Conservation (phyloP, 2,797 vertebrate species). For the Erithacus rubecula region DNA sequence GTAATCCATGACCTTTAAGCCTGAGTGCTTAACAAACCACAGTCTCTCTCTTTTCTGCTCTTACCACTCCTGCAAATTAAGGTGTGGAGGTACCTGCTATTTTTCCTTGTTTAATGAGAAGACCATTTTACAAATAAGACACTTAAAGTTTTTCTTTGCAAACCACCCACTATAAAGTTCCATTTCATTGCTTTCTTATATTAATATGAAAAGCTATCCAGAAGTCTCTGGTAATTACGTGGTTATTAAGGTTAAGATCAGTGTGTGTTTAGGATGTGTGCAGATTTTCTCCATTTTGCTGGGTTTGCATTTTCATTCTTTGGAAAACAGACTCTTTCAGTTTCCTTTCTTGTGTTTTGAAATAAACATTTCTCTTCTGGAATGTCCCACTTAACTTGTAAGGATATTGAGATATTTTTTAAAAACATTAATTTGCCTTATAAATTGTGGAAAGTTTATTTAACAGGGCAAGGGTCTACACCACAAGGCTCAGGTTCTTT, state of each 20-base stretch:
- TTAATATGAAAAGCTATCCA: not conserved
- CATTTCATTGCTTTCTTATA: not conserved
- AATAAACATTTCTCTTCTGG: constrained; percentile 1
- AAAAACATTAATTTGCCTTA: not conserved
- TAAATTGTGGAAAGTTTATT: not conserved
- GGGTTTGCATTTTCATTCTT: constrained; percentile 19
- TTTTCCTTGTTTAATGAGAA: not conserved
- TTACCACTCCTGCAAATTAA: not conserved
- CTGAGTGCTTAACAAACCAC: not conserved
- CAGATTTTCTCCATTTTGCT: constrained; percentile 9
- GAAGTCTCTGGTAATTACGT: not conserved
- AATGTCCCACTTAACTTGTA: not conserved
- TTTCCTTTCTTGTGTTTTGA: constrained; percentile 18
- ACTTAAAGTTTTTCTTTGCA: not conserved
- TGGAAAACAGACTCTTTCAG: not conserved
- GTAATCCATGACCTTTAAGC: not conserved
- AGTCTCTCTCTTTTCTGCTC: not conserved
- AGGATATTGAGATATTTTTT: not conserved
- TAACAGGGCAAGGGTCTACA: not conserved
- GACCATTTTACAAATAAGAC: not conserved
- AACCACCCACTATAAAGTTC: not conserved
- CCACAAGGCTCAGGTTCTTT: not conserved
- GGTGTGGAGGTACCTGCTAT: not conserved
- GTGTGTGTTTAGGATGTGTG: not conserved
- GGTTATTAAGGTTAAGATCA: not conserved